Evolutionary conservation across 2,797 vertebrate species (phyloP).

Genomic region (Fundulus diaphanus): DNA sequence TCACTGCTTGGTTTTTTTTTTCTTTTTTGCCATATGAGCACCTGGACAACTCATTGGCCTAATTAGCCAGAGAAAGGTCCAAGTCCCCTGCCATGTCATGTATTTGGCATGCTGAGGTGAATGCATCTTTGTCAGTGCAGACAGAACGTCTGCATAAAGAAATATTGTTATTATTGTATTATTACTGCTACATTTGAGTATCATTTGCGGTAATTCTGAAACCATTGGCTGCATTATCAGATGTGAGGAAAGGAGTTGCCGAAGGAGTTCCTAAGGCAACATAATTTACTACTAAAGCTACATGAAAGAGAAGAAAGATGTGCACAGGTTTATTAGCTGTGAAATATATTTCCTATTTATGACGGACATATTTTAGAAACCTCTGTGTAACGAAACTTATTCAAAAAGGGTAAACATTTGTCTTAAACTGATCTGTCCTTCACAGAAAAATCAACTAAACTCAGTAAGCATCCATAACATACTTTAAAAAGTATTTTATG

Average conservation of each 20-base stretch:
- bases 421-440: background rate
- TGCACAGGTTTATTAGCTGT: background rate
- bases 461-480: background rate
- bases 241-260: background rate
- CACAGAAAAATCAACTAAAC: too few relatives aligned
- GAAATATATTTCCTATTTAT: background rate
- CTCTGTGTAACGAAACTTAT: background rate
- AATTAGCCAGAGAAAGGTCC: background rate
- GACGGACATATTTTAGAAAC: background rate
- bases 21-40: background rate
- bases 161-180: background rate
- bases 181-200: background rate
- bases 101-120: slow-evolving; percentile 1
- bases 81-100: background rate
- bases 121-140: background rate
- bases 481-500: background rate
- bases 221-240: background rate
- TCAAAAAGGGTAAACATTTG: background rate
- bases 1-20: background rate
- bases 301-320: background rate
- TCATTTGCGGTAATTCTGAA: too few relatives aligned
- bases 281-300: background rate
- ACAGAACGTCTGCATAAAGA: background rate
- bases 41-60: background rate
- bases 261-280: background rate